These are phyloP conservation scores for Ditylenchus weischeri DNA, from an alignment of 2,888 invertebrate genomes.

Conservation along the genomic window DNA sequence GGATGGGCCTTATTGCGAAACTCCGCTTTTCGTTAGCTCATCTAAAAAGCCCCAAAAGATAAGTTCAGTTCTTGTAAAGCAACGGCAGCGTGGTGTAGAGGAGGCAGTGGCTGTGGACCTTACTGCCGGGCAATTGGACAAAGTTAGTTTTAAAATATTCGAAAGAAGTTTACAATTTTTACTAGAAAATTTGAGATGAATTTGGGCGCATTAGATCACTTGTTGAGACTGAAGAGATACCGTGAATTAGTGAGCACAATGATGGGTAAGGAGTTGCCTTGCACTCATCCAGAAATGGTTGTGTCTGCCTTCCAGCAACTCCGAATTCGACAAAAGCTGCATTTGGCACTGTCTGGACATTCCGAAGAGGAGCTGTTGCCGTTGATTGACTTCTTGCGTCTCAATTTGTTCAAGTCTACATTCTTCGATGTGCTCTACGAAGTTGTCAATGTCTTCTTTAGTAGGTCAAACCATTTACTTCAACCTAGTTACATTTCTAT, in stretches of 20 bases:
- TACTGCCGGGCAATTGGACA: conserved; percentile 22
- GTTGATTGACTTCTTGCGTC: conserved; percentile 72
- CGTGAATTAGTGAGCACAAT: conserved; percentile 33
- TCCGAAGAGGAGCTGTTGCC: conserved; percentile 69
- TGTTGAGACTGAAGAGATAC: conserved; percentile 27
- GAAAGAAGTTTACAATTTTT: neutral
- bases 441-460: conserved; percentile 34
- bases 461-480: conserved; percentile 18
- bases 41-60: neutral
- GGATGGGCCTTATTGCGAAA: neutral
- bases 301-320: conserved; percentile 81
- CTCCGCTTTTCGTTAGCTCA: conserved; percentile 12
- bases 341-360: conserved; percentile 73
- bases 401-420: conserved; percentile 54
- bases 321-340: conserved; percentile 75
- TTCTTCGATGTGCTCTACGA: conserved; percentile 47
- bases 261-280: conserved; percentile 22
- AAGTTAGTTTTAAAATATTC: conserved; percentile 8
- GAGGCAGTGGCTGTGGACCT: conserved; percentile 13
- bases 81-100: conserved; percentile 22
- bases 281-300: conserved; percentile 70
- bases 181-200: conserved; percentile 23
- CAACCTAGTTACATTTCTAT: neutral
- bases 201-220: conserved; percentile 32
- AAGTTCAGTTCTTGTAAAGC: conserved; percentile 4